Evolutionary conservation across 2,113 vertebrate genomes (phyloP), one percentile per base, ranked within the genome.

Genomic region (Brachyistius frenatus): DNA sequence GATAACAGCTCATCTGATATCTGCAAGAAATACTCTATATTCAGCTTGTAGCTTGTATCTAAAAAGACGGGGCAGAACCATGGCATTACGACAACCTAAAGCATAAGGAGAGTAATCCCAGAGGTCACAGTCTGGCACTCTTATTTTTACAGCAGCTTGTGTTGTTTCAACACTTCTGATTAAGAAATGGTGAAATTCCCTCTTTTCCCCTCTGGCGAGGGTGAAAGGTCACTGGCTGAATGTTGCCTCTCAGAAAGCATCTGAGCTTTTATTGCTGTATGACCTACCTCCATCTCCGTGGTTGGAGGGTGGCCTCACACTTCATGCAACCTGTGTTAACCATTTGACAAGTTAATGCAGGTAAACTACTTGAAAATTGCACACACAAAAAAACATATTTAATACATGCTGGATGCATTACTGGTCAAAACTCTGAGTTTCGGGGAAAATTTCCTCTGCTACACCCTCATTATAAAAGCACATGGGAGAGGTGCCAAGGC

Each of bases 161-260:
- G 60, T 75, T 15, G 41, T 68, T 61, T 72, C 63, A 74, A 70
- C 68, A 56, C 52, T 61, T 30, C 15, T 36, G 13, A 63, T 63
- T 13, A 15, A 32, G 0, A 0, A 70, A 56, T 56, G 57, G 15
- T 41, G 5, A 49, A 63, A 44, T 50, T 62, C 32, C 37, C 1
- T 23, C 23, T 63, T 63, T 72, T 44, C 31, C 52, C 71, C 49
- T 65, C 23, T 16, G 63, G 71, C 44, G 3, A 16, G 4, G 41
- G 55, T 75, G 23, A 81, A 54, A 30, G 58, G 39, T 78, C 74
- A 56, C 32, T 11, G 5, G 35, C 47, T 54, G 39, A 73, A 47
- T 33, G 14, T 49, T 56, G 30, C 32, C 41, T 41, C 56, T 37
- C 41, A 72, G 80, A 44, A 57, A 56, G 30, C 54, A 72, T 37